phyloP scores from a whole-genome alignment of 2,113 vertebrate species.

The Benitochromis conjunctus region DNA sequence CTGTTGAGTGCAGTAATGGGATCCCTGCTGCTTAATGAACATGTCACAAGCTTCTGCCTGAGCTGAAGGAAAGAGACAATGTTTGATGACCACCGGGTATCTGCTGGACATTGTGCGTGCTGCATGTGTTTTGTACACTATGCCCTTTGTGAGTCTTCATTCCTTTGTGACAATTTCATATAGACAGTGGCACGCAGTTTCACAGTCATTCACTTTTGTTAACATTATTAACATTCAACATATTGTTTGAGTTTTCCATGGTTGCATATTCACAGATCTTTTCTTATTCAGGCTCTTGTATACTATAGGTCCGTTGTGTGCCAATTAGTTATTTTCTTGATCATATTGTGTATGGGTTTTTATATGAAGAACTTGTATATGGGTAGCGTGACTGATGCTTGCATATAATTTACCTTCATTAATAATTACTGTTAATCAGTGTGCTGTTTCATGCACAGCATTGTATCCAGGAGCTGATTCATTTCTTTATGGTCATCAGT shows the following conservation, averaged over 20 bases:
- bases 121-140: background rate
- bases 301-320: background rate
- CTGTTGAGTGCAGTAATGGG: conserved; percentile 65
- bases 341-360: background rate
- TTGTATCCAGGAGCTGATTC: background rate
- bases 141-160: background rate
- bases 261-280: background rate
- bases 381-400: background rate
- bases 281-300: background rate
- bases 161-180: background rate
- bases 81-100: conserved; percentile 41
- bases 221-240: background rate
- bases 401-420: background rate
- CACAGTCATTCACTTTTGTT: background rate
- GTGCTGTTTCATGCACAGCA: background rate
- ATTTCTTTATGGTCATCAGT: background rate
- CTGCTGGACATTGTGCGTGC: background rate
- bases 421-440: conserved; percentile 1
- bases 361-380: background rate
- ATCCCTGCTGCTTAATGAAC: conserved; percentile 74
- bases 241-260: background rate
- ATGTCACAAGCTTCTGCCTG: conserved; percentile 64
- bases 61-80: conserved; percentile 43
- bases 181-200: background rate
- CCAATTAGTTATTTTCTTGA: background rate